Evolutionary conservation across 2,797 vertebrate species (phyloP), one percentile per base, ranked within the genome.

Genomic region (Falco peregrinus): DNA sequence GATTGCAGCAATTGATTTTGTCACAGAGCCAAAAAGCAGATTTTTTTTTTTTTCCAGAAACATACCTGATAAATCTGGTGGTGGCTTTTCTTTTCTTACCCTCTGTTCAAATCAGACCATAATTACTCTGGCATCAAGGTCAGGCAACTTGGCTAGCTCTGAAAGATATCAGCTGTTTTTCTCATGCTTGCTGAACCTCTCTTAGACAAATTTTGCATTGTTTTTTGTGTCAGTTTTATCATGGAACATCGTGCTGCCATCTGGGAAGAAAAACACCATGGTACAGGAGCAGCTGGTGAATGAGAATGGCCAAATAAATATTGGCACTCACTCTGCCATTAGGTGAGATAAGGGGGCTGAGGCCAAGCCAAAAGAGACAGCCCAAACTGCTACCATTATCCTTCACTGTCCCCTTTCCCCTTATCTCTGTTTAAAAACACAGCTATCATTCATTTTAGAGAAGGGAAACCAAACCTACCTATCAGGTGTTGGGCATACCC

Each of bases 131-230:
- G 97, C 98, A 98, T 96, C 83, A 96, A 95, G 92, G 97, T 94
- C 97, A 91, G 95, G 77, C 47, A 95, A 98, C 97, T 98, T 98
- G 98, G 98, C 97, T 93, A 94, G 97, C 91, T 98, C 93, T 93
- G 97, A 97, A 97, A 97, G 96, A 90, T 95, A 98, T 98, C 98
- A 98, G 97, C 98, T 98, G 98, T 97, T 98, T 98, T 97, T 95
- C 97, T 97, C 97, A 97, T 97, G 97, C 96, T 98, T 98, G 96
- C 98, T 97, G 97, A 98, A 98, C 97, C 97, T 97, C 98, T 98
- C 96, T 95, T 96, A 98, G 98, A 98, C 98, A 98, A 98, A 98
- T 98, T 98, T 97, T 97, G 97, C 97, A 98, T 98, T 98, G 97
- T 98, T 98, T 98, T 97, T 97, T 97, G 95, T 98, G 97, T 98